A percentile compares a stretch with the other conserved stretches of the same genome.
These are phyloP conservation scores for Buphagus erythrorhynchus DNA, from an alignment of 2,797 vertebrate genomes.

Conservation along the genomic window DNA sequence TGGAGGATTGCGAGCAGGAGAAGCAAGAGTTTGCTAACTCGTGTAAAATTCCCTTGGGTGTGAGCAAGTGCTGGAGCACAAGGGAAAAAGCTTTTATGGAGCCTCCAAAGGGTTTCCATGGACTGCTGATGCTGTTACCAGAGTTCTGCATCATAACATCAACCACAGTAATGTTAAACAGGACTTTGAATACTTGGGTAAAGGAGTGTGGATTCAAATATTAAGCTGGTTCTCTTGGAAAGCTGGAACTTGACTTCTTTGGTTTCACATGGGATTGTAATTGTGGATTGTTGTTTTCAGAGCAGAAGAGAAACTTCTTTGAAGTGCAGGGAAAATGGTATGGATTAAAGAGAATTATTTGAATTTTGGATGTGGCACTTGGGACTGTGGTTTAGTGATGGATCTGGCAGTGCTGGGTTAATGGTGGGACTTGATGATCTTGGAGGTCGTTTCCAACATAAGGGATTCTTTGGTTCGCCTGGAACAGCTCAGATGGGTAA, in stretches of 20 bases:
- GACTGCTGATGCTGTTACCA: background rate
- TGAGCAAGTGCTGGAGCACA: background rate
- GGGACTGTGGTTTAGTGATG: background rate
- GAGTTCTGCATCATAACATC: background rate
- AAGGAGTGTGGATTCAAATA: background rate
- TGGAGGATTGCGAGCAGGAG: rapidly evolving
- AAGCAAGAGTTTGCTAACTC: background rate
- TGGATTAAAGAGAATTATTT: rapidly evolving
- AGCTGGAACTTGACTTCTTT: background rate
- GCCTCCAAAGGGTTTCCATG: background rate
- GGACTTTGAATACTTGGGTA: background rate
- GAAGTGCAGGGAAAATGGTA: background rate
- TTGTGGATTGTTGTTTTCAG: background rate
- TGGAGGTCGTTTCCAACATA: background rate
- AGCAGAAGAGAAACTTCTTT: background rate
- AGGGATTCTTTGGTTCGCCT: background rate
- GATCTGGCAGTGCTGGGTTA: background rate
- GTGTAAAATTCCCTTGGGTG: background rate
- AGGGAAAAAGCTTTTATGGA: background rate
- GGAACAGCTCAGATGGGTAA: background rate
- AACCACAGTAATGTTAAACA: background rate
- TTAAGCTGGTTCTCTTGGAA: background rate
- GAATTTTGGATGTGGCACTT: background rate
- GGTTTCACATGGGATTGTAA: background rate
- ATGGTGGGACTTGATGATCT: rapidly evolving